A percentile compares a stretch with the other conserved stretches of the same genome.
phyloP scores from a whole-genome alignment of 2,797 vertebrate species.

The Phoeniculus purpureus region DNA sequence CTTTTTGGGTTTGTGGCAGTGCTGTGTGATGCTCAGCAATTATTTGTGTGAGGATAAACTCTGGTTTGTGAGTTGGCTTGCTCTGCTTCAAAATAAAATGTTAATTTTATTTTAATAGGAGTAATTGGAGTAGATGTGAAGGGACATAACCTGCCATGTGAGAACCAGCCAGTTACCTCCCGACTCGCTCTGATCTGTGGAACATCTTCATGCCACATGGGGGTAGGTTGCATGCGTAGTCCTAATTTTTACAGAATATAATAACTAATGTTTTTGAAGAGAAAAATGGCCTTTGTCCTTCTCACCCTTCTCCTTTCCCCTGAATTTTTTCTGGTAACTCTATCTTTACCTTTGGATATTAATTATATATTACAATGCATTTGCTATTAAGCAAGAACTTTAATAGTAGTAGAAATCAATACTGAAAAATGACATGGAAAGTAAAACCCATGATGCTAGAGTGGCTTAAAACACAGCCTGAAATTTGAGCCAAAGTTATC shows the following conservation, averaged over 20 bases:
- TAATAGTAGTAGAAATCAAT: conserved; percentile 69
- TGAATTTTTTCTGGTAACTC: conserved; percentile 17
- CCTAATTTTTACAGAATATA: not conserved
- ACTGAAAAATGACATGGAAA: conserved; percentile 66
- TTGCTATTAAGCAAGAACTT: conserved; percentile 60
- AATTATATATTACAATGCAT: conserved; percentile 64
- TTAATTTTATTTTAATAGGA: conserved; percentile 75
- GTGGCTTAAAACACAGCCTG: conserved; percentile 58
- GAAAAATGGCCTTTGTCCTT: not conserved
- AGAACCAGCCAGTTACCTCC: conserved; percentile 86
- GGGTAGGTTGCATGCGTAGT: conserved; percentile 79
- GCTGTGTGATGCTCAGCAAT: not conserved
- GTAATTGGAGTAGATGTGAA: conserved; percentile 92
- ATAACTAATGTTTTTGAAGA: not conserved
- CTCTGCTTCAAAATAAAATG: not conserved
- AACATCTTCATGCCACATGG: conserved; percentile 98
- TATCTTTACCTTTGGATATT: conserved; percentile 58
- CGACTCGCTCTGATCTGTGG: conserved; percentile 94
- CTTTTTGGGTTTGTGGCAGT: not conserved
- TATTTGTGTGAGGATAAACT: not conserved
- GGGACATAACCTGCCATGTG: conserved; percentile 86
- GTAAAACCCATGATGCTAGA: conserved; percentile 42
- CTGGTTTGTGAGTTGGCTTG: conserved; percentile 2
- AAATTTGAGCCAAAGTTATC: conserved; percentile 66
- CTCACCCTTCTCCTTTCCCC: not conserved